Evolutionary conservation across 2,888 invertebrate genomes (phyloP).

Genomic region (Ophonus ardosiacus): DNA sequence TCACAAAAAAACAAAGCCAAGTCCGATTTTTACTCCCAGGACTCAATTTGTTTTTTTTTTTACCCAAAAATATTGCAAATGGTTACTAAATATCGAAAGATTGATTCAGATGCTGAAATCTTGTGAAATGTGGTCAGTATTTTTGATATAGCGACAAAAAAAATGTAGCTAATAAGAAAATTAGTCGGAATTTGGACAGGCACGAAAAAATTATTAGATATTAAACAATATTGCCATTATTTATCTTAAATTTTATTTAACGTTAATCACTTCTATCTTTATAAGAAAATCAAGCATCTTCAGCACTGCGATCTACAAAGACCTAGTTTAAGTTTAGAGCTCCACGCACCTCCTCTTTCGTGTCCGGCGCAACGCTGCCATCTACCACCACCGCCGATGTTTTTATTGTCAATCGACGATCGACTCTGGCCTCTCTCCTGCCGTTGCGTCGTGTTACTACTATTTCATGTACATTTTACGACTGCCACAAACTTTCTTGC

Average conservation of each 20-base stretch:
- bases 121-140: too few species aligned
- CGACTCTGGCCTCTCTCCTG: constrained; percentile 11
- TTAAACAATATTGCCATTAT: neutral
- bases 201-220: too few species aligned
- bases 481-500: constrained; percentile 1
- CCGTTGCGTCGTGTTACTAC: constrained; percentile 21
- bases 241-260: neutral
- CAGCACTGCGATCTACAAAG: neutral
- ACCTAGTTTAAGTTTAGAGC: constrained; percentile 43
- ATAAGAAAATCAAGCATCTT: neutral
- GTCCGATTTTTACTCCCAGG: too few species aligned
- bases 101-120: too few species aligned
- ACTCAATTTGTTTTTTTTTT: too few species aligned
- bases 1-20: too few species aligned
- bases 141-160: too few species aligned
- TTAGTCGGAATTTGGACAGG: too few species aligned
- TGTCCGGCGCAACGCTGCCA: constrained; percentile 22
- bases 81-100: too few species aligned
- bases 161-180: too few species aligned
- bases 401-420: constrained; percentile 42
- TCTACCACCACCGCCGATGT: neutral
- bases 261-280: neutral
- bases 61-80: too few species aligned
- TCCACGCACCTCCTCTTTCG: constrained; percentile 47
- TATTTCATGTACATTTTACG: constrained; percentile 54